Evolutionary conservation across 2,888 invertebrate species (phyloP), one percentile per base, ranked within the genome.

Genomic region (Ectropis crepuscularia): DNA sequence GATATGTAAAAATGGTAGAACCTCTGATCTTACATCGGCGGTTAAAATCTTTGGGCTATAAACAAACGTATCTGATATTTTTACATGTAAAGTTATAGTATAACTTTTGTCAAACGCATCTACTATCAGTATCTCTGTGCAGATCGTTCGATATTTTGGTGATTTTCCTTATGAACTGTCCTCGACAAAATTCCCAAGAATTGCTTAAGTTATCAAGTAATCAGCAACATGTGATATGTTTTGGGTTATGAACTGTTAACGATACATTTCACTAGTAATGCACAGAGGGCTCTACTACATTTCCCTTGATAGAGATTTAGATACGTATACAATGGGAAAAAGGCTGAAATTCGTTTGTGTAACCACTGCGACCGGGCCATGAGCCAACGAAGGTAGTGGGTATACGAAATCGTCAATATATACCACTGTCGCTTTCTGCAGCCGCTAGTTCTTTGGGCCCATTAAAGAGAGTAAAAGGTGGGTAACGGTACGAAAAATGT

Each of bases 381-480:
- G 81, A 76, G 75, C 76, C 76, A 79, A 78, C 74, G 71, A 80
- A 82, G 85, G 91, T 90, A 87, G 92, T 91, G 91, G 90, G 86
- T 86, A 87, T 83, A 83, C 80, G 74, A 76, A 59, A 53, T 75
- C 82, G 85, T 83, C 84, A 83, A 90, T 92, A 92, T 89, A 92
- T 90, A 86, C 87, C 88, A 88, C 88, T 87, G 87, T 89, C 87
- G 85, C 85, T 89, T 89, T 90, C 89, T 81, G 86, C 74, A 80
- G 78, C 75, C 74, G 86, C 87, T 90, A 92, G 92, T 92, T 89
- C 85, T 87, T 87, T 85, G 81, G 82, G 80, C 81, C 78, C 81
- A 82, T 82, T 83, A 87, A 81, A 84, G 78, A 88, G 85, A 89
- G 87, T 87, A 87, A 90, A 90, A 91, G 91, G 91, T 91, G 88